Conservation (phyloP, 2,888 invertebrate species). For the Meandrusa payeni region DNA sequence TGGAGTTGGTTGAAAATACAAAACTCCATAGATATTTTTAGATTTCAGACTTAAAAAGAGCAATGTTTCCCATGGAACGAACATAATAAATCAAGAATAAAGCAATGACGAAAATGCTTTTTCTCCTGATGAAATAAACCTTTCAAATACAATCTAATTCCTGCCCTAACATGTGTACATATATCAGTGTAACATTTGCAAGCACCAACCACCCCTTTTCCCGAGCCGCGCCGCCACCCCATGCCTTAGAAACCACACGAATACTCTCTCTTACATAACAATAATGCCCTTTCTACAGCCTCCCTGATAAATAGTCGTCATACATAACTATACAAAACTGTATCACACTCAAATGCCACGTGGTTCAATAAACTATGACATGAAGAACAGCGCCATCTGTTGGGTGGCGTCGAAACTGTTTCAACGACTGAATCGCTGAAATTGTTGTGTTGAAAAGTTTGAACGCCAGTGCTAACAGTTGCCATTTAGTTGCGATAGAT, state of each 20-base stretch:
- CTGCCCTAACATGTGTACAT: constrained; percentile 48
- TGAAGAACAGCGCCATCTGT: constrained; percentile 58
- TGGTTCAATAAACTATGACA: constrained; percentile 68
- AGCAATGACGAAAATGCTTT: constrained; percentile 33
- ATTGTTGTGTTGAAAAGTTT: constrained; percentile 30
- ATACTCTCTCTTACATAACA: constrained; percentile 76
- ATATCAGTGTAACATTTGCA: constrained; percentile 65
- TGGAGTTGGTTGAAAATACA: too few relatives aligned
- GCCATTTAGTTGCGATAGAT: constrained; percentile 39
- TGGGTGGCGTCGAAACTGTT: constrained; percentile 52
- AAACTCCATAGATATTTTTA: too few relatives aligned
- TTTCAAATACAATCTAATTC: constrained; percentile 59
- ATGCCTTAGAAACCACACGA: constrained; percentile 68
- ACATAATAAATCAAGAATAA: constrained; percentile 23
- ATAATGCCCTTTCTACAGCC: constrained; percentile 67
- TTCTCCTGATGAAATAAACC: constrained; percentile 49
- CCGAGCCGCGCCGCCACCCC: constrained; percentile 52
- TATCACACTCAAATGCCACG: constrained; percentile 46
- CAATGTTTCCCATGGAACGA: not conserved
- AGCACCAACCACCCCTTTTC: constrained; percentile 61
- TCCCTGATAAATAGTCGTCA: constrained; percentile 48
- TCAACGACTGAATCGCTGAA: constrained; percentile 23
- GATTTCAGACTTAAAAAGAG: not conserved
- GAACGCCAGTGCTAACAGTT: constrained; percentile 3
- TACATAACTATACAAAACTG: constrained; percentile 31